A percentile compares a stretch with the other conserved stretches of the same genome.
Conservation (phyloP, 2,888 invertebrate species). For the Brachyopa scutellaris region DNA sequence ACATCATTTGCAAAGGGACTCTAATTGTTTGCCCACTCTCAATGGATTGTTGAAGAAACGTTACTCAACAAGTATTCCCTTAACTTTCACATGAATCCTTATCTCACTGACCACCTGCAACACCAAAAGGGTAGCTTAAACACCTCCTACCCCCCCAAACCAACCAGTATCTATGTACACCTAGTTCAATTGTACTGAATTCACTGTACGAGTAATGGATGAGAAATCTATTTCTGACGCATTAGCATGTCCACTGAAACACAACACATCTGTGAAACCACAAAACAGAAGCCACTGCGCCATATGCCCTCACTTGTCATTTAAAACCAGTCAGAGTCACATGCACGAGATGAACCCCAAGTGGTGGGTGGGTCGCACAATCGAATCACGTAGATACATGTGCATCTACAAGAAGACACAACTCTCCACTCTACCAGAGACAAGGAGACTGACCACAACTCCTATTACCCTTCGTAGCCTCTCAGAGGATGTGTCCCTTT, state of each 20-base stretch:
- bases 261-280: slow-evolving; percentile 4
- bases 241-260: slow-evolving; percentile 8
- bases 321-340: slow-evolving; percentile 1
- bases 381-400: no score
- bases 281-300: slow-evolving; percentile 1
- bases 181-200: background rate
- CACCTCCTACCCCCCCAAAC: background rate
- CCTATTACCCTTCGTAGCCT: background rate
- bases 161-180: no score
- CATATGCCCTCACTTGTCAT: background rate
- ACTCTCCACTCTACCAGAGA: slow-evolving; percentile 6
- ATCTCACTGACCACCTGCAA: no score
- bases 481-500: slow-evolving; percentile 12
- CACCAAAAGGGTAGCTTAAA: no score
- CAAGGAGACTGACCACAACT: slow-evolving; percentile 11
- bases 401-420: no score
- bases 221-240: slow-evolving; percentile 8
- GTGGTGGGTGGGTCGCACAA: background rate
- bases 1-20: no score
- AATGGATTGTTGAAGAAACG: no score
- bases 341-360: background rate
- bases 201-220: background rate
- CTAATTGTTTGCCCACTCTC: no score
- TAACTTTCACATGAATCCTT: no score
- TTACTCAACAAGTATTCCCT: no score